phyloP scores from a whole-genome alignment of 2,113 vertebrate species.

The Phylloscopus trochiloides region DNA sequence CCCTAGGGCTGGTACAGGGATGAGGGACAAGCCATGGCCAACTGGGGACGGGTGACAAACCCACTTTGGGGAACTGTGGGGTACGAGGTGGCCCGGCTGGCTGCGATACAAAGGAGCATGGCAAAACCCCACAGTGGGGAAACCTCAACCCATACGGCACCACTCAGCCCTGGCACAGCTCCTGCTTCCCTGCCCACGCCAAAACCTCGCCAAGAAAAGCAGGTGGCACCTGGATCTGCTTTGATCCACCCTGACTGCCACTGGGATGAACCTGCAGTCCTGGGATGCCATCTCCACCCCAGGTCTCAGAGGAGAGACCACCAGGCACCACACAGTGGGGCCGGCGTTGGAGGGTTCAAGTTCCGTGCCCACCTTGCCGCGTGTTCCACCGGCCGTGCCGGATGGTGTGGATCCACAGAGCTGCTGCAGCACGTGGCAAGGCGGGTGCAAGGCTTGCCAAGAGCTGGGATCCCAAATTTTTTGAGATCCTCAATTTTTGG shows the following conservation, averaged over 20 bases:
- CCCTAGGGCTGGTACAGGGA: rapidly evolving
- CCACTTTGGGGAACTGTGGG: neutral
- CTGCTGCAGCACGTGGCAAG: neutral
- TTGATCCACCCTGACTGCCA: neutral
- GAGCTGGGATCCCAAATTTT: neutral
- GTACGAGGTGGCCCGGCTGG: rapidly evolving
- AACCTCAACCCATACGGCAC: neutral
- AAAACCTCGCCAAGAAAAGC: neutral
- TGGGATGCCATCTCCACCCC: neutral
- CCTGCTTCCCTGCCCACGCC: neutral
- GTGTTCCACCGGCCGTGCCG: neutral
- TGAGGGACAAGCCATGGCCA: rapidly evolving
- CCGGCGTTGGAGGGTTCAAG: neutral
- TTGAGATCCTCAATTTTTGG: neutral
- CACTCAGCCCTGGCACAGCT: neutral
- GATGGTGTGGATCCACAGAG: neutral
- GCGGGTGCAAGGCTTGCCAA: rapidly evolving
- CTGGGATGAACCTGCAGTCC: neutral
- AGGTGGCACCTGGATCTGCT: neutral
- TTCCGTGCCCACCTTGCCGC: rapidly evolving
- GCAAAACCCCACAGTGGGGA: neutral
- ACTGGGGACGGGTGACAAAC: rapidly evolving
- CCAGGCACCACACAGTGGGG: rapidly evolving
- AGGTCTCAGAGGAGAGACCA: neutral
- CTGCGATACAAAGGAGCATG: neutral